Evolutionary conservation across 1,140 invertebrate genomes (phyloP), one percentile per base, ranked within the genome.

Genomic region (Triops longicaudatus): DNA sequence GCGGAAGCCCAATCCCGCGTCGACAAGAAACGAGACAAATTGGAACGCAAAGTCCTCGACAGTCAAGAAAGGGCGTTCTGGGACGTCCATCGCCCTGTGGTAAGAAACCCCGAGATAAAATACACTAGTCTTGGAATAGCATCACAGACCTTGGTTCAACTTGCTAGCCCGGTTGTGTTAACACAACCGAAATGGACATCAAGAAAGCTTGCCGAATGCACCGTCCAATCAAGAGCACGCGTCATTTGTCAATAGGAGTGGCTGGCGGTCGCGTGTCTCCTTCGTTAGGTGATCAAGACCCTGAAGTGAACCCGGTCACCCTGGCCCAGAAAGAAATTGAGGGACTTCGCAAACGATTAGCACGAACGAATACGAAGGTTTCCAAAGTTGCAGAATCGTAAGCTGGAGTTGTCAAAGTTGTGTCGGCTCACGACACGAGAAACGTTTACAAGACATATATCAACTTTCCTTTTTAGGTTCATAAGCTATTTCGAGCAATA

Each of bases 31-130:
- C 87, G 98, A 73, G 98, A 99, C 83, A 99, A 99, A 83, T 84
- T 98, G 79, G 98, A 99, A 84, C 86, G 98, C 73, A 99, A 99
- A 86, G 96, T 99, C 42, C 84, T 99, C 26, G 98, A 99, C 85
- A 98, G 96, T 82, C 98, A 99, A 85, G 98, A 99, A 85, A 87
- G 98, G 82, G 98, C 97, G 0, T 99, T 99, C 84, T 99, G 98
- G 98, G 98, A 99, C 85, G 96, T 99, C 0, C 97, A 99, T 84
- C 87, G 98, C 82, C 98, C 98, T 37, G 97, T 98, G 90, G 93
- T 94, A 86, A 86, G 85, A 83, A 79, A 41, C 28, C 12, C n/a
- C 37, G 27, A 26, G 26, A 28, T 11, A 31, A 26, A 37, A 28
- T 41, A 9, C 72, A 2, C 63, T 17, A 63, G 5, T 12, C 50